These are phyloP conservation scores for Tapera naevia DNA, from an alignment of 2,797 vertebrate species.

Conservation along the genomic window DNA sequence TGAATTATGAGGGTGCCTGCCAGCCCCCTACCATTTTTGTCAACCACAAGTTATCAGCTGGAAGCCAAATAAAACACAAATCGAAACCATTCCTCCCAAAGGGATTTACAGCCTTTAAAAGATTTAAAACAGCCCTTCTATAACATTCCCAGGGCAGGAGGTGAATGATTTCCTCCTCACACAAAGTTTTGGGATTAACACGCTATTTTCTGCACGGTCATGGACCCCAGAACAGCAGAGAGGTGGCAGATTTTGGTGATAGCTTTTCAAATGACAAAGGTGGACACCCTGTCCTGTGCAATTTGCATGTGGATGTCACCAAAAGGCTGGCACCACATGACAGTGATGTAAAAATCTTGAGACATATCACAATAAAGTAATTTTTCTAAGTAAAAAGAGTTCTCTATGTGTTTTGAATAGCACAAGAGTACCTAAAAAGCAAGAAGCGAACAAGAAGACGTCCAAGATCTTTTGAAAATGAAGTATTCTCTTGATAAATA, in stretches of 20 bases:
- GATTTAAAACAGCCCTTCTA: not conserved
- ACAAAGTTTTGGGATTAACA: not conserved
- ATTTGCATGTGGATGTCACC: not conserved
- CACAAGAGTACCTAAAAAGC: slow-evolving; percentile 1
- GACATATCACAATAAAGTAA: not conserved
- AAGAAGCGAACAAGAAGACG: slow-evolving; percentile 24
- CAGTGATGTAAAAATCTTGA: not conserved
- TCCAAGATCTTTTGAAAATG: slow-evolving; percentile 66
- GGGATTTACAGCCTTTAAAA: not conserved
- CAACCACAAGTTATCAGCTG: not conserved
- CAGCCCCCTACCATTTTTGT: not conserved
- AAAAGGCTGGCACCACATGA: not conserved
- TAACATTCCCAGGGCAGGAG: not conserved
- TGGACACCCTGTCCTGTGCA: not conserved
- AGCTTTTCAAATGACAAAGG: not conserved
- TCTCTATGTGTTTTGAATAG: not conserved
- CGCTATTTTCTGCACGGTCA: not conserved
- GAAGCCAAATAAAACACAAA: not conserved
- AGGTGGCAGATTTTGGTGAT: not conserved
- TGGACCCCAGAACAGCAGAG: not conserved
- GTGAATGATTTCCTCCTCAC: not conserved
- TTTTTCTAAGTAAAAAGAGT: slow-evolving; percentile 3
- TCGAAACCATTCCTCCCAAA: not conserved
- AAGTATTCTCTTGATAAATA: slow-evolving; percentile 84
- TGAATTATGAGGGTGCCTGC: not conserved